Evolutionary conservation across 2,888 invertebrate genomes (phyloP), one percentile per base, ranked within the genome.

Genomic region (Tenthredo scrophulariae): DNA sequence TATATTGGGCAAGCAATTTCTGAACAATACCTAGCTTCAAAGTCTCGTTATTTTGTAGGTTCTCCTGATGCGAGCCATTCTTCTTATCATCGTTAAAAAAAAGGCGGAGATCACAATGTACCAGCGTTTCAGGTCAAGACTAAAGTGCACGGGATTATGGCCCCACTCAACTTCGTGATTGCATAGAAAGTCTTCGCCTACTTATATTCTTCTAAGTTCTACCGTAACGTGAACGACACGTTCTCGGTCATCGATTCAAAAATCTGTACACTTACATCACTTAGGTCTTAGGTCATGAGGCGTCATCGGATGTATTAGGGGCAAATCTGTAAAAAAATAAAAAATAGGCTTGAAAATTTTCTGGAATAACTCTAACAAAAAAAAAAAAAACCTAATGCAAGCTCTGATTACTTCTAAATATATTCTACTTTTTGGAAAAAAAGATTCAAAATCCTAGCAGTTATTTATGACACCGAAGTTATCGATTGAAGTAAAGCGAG

Each of bases 131-230:
- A 74, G 74, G 74, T 74, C 74, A 77, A 77, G 50, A 77, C 54
- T 77, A 29, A 54, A 54, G 77, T 54, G 77, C 50, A 54, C 18
- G 50, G 77, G 46, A 77, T 77, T 54, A 77, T 46, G 13, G 13
- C 33, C 33, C 50, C 54, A 54, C 74, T 43, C 40, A 74, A 74
- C 74, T 74, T 74, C 40, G n/a, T 77, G 50, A 77, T 77, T 77
- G 46, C 77, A 50, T 10, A 9, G 15, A 77, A 67, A 67, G 67
- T 67, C 67, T 67, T 67, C 33, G 40, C 6, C 29, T 18, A 18
- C 50, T 18, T 77, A 22, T 13, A 46, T 15, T 29, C 22, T 22
- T 43, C 13, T 74, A 74, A 74, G 72, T 40, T 43, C 72, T 43
- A 40, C 26, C 43, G 10, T 15, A 29, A 26, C 43, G 22, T 43